Evolutionary conservation across 2,888 invertebrate species (phyloP), one percentile per base, ranked within the genome.

Genomic region (Drosophila limbata): DNA sequence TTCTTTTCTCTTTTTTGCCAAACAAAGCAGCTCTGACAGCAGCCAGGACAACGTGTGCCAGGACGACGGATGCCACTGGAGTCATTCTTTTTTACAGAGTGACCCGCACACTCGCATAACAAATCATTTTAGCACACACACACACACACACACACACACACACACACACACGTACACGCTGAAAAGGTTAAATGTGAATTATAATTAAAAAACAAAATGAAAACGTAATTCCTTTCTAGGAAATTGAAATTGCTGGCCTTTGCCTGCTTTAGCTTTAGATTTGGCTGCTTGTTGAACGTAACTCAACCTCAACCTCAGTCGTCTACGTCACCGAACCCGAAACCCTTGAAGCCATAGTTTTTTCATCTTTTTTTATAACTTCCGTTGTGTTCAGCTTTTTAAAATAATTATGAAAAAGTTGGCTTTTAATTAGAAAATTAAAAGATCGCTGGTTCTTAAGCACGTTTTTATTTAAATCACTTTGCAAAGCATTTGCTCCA

Each of bases 171-270:
- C 25, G 25, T 25, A 15, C 33, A 47, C 37, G 51, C 74, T 51
- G 42, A 77, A 75, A 77, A 79, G 77, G 77, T 77, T 80, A 79
- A 79, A 77, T 63, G 66, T 60, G 70, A 63, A 66, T 63, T 71
- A 76, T 76, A 77, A 79, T 77, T 77, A 77, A 71, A 79, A 79
- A 64, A 63, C 63, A 62, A 69, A 84, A 62, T 70, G 52, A 81
- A 77, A 77, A 55, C 77, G 69, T 87, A 75, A 88, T 84, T 87
- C 69, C 76, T 65, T 81, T 70, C 65, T 56, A 65, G 69, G 47
- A 84, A 84, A 87, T 87, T 81, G 88, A 84, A 89, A 89, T 73
- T 70, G 60, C 69, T 44, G 57, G 19, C 39, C 62, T 55, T 62
- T 62, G 72, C 15, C 35, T 21, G 37, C 9, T 28, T 28, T 28